Percentiles rank a stretch among this genome's conserved stretches.
phyloP scores from a whole-genome alignment of 2,797 vertebrate species.

The Eupleurogrammus muticus region DNA sequence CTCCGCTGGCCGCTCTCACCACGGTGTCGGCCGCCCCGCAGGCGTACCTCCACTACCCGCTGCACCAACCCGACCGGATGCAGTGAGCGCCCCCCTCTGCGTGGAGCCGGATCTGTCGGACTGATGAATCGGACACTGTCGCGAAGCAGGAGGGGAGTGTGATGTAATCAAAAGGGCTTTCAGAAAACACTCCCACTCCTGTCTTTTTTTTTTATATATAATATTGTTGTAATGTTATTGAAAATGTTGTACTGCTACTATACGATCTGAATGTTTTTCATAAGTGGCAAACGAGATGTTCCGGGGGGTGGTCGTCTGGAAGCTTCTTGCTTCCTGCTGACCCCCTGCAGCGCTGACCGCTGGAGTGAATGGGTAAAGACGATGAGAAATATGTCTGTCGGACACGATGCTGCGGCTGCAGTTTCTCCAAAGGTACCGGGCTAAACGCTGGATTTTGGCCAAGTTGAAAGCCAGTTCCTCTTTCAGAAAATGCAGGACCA shows the following conservation, averaged over 20 bases:
- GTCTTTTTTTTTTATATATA: slow-evolving; percentile 38
- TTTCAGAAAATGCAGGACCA: slow-evolving; percentile 51
- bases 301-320: slow-evolving; percentile 22
- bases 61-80: slow-evolving; percentile 91
- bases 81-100: slow-evolving; percentile 81
- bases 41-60: slow-evolving; percentile 90
- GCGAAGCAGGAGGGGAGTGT: slow-evolving; percentile 51
- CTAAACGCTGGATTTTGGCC: slow-evolving; percentile 54
- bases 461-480: slow-evolving; percentile 50
- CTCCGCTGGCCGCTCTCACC: slow-evolving; percentile 67
- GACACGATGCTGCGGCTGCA: slow-evolving; percentile 57
- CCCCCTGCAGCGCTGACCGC: slow-evolving; percentile 2
- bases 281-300: slow-evolving; percentile 27
- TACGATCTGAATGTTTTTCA: slow-evolving; percentile 71
- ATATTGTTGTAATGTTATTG: slow-evolving; percentile 57
- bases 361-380: slow-evolving; percentile 32
- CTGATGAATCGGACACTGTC: no score
- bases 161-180: slow-evolving; percentile 76
- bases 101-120: slow-evolving; percentile 56
- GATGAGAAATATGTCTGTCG: slow-evolving; percentile 38
- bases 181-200: slow-evolving; percentile 60
- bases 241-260: slow-evolving; percentile 51
- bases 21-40: slow-evolving; percentile 69
- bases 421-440: slow-evolving; percentile 56
- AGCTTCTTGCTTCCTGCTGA: background rate